phyloP scores from a whole-genome alignment of 2,797 vertebrate genomes.

The Scarus forsteni region DNA sequence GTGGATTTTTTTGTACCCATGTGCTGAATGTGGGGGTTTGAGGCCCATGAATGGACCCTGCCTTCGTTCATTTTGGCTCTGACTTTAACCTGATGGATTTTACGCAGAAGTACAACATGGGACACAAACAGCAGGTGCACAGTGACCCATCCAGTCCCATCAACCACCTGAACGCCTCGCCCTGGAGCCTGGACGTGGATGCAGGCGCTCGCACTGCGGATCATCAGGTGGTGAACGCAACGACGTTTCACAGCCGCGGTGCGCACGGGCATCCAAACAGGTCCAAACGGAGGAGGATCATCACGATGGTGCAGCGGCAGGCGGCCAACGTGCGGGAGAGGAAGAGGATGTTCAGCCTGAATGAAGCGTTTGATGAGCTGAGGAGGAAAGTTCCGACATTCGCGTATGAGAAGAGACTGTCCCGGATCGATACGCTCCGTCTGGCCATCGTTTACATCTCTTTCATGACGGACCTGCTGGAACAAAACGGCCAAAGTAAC shows the following conservation, averaged over 20 bases:
- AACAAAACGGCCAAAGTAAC: constrained; percentile 59
- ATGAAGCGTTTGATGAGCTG: constrained; percentile 95
- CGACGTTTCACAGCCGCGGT: constrained; percentile 41
- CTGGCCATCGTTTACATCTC: constrained; percentile 97
- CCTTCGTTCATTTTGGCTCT: constrained; percentile 82
- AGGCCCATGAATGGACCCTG: constrained; percentile 74
- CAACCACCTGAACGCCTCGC: constrained; percentile 64
- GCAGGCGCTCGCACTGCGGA: constrained; percentile 2
- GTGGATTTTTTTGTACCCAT: background rate
- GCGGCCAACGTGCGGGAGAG: constrained; percentile 96
- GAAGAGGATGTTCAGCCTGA: constrained; percentile 95
- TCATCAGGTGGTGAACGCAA: constrained; percentile 25
- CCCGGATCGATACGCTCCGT: constrained; percentile 94
- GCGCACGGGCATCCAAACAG: constrained; percentile 63
- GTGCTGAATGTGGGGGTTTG: constrained; percentile 18
- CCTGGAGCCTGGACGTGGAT: constrained; percentile 53
- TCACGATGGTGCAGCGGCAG: constrained; percentile 93
- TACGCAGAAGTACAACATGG: constrained; percentile 54
- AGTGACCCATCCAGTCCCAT: constrained; percentile 31
- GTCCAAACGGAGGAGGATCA: constrained; percentile 90
- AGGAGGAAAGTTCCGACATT: constrained; percentile 96
- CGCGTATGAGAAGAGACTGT: constrained; percentile 96
- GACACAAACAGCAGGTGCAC: constrained; percentile 51
- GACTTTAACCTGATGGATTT: constrained; percentile 82
- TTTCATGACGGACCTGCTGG: constrained; percentile 95